phyloP scores from a whole-genome alignment of 2,113 vertebrate species.

The Aptenodytes forsteri region DNA sequence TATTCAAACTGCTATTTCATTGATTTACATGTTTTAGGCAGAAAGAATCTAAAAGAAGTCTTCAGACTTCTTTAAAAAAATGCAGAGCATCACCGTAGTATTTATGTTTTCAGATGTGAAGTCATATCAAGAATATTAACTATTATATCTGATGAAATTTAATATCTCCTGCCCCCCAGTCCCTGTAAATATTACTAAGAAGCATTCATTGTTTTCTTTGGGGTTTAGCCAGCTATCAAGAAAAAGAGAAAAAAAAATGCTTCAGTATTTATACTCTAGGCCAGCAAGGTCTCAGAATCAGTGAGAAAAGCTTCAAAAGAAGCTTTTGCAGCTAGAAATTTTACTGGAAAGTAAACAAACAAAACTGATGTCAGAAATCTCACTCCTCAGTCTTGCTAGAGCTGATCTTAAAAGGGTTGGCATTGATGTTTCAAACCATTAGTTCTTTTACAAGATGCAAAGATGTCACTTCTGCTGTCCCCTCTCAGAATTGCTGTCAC shows the following conservation, averaged over 20 bases:
- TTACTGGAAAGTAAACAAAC: background rate
- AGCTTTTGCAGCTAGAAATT: background rate
- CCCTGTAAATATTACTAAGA: background rate
- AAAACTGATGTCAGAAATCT: background rate
- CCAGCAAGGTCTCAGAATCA: background rate
- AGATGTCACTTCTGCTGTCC: background rate
- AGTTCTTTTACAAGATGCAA: background rate
- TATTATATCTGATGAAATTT: background rate
- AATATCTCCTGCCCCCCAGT: background rate
- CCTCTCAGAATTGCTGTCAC: background rate
- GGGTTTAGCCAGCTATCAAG: background rate
- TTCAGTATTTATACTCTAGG: background rate
- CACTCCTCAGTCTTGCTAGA: background rate
- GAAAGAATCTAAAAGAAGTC: background rate
- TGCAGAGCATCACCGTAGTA: background rate
- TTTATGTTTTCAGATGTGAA: slow-evolving; percentile 36
- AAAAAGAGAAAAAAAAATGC: background rate
- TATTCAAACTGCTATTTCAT: slow-evolving; percentile 32
- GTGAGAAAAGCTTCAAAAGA: background rate
- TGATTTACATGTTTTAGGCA: slow-evolving; percentile 3
- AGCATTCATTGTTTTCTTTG: background rate
- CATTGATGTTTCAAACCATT: background rate
- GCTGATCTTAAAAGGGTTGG: background rate
- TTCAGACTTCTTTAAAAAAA: background rate
- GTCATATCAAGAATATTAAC: slow-evolving; percentile 11